phyloP scores from a whole-genome alignment of 2,888 invertebrate species.

The Meganola albula region DNA sequence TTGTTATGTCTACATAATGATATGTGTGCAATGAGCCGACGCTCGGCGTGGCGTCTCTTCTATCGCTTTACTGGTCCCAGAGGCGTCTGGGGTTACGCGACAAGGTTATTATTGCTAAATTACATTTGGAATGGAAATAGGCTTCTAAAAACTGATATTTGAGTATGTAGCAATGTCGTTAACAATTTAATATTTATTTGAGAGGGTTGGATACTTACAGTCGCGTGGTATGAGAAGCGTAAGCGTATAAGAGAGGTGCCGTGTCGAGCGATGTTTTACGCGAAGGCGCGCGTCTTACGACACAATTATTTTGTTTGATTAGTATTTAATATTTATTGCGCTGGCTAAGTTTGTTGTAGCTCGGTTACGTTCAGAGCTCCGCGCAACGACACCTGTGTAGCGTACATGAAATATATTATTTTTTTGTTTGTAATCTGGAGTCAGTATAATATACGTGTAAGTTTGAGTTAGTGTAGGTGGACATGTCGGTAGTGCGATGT shows the following conservation, averaged over 20 bases:
- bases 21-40: slow-evolving; percentile 61
- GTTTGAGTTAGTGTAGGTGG: slow-evolving; percentile 65
- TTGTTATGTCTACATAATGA: slow-evolving; percentile 59
- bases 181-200: slow-evolving; percentile 19
- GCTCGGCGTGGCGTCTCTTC: slow-evolving; percentile 42
- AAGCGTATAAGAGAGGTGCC: slow-evolving; percentile 26
- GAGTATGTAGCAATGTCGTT: slow-evolving; percentile 16
- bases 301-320: slow-evolving; percentile 68
- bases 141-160: slow-evolving; percentile 26
- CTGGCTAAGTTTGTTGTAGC: slow-evolving; percentile 45
- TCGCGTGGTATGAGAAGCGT: slow-evolving; percentile 5
- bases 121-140: slow-evolving; percentile 28
- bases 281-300: slow-evolving; percentile 73
- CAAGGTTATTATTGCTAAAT: slow-evolving; percentile 29
- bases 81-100: slow-evolving; percentile 37
- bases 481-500: slow-evolving; percentile 71
- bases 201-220: slow-evolving; percentile 11
- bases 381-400: slow-evolving; percentile 34
- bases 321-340: slow-evolving; percentile 55
- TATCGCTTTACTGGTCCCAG: slow-evolving; percentile 36
- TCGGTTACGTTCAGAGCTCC: slow-evolving; percentile 46
- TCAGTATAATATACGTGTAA: slow-evolving; percentile 41
- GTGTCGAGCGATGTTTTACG: slow-evolving; percentile 47
- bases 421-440: slow-evolving; percentile 50
- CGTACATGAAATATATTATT: slow-evolving; percentile 38